These are phyloP conservation scores for Andrena marginata DNA, from an alignment of 2,888 invertebrate species.

Conservation along the genomic window DNA sequence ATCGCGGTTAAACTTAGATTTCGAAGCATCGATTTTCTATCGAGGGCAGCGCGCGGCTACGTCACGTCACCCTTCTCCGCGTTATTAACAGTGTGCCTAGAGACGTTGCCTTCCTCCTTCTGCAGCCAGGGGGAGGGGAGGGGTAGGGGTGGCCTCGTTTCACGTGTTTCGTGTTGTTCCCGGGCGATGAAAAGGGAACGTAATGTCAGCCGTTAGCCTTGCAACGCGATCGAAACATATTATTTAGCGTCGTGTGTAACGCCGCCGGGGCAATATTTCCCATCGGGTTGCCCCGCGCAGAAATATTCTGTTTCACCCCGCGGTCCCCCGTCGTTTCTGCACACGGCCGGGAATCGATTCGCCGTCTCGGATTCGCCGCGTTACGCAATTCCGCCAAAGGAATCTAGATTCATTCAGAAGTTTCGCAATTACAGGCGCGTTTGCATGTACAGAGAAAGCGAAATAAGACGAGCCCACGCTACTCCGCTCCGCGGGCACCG, in stretches of 20 bases:
- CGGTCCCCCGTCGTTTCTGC: too few species aligned
- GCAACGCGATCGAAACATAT: conserved; percentile 37
- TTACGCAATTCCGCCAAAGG: conserved; percentile 62
- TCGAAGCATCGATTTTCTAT: conserved; percentile 61
- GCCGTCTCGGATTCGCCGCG: conserved; percentile 29
- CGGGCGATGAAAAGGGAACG: background rate
- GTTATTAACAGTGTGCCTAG: conserved; percentile 34
- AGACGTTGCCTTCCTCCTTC: conserved; percentile 15
- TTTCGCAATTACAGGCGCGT: conserved; percentile 68
- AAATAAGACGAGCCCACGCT: conserved; percentile 53
- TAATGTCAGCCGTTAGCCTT: conserved; percentile 45
- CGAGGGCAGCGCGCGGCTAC: conserved; percentile 41
- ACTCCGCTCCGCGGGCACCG: background rate
- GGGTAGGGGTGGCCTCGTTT: conserved; percentile 8
- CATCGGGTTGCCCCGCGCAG: conserved; percentile 6
- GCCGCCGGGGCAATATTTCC: conserved; percentile 21
- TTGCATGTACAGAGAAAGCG: conserved; percentile 70
- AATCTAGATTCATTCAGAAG: conserved; percentile 72
- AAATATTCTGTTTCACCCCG: conserved; percentile 60
- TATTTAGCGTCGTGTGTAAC: conserved; percentile 32
- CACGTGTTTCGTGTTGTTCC: conserved; percentile 13
- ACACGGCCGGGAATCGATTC: conserved; percentile 48
- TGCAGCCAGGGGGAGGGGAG: too few species aligned
- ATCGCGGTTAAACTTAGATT: conserved; percentile 56
- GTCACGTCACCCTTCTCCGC: conserved; percentile 41